These are phyloP conservation scores for Eupithecia exiguata DNA, from an alignment of 2,888 invertebrate species.

Conservation along the genomic window DNA sequence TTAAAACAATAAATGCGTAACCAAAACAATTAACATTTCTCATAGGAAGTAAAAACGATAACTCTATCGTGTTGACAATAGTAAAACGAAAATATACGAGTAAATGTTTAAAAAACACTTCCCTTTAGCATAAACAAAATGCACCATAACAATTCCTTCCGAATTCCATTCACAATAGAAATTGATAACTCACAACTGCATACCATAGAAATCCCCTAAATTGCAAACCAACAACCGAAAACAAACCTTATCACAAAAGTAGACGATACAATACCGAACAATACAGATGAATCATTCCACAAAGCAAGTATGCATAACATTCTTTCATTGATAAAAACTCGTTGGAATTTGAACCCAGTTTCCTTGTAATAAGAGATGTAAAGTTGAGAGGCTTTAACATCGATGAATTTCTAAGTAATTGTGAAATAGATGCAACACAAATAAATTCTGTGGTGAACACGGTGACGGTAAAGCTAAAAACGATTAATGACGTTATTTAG, in stretches of 20 bases:
- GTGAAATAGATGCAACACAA: slow-evolving; percentile 26
- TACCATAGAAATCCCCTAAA: slow-evolving; percentile 38
- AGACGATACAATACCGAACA: slow-evolving; percentile 21
- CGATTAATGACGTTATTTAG: background rate
- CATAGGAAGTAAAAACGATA: slow-evolving; percentile 27
- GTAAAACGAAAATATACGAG: slow-evolving; percentile 16
- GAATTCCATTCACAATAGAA: slow-evolving; percentile 47
- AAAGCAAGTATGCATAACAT: slow-evolving; percentile 43
- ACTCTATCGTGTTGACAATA: slow-evolving; percentile 25
- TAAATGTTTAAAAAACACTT: slow-evolving; percentile 35
- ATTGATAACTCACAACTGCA: slow-evolving; percentile 42
- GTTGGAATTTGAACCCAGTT: slow-evolving; percentile 48
- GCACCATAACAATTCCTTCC: slow-evolving; percentile 43
- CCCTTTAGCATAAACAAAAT: slow-evolving; percentile 37
- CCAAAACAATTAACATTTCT: slow-evolving; percentile 10
- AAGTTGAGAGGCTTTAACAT: slow-evolving; percentile 17
- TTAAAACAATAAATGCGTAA: background rate
- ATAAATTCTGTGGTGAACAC: slow-evolving; percentile 9
- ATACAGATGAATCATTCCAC: slow-evolving; percentile 19
- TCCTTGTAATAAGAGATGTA: slow-evolving; percentile 24
- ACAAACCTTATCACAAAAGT: slow-evolving; percentile 12
- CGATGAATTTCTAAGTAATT: slow-evolving; percentile 38
- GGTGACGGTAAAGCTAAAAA: slow-evolving; percentile 8
- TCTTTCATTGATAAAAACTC: slow-evolving; percentile 46
- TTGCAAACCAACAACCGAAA: slow-evolving; percentile 12